Percentiles rank a stretch among this genome's conserved stretches.
Conservation (phyloP, 2,797 vertebrate species). For the Chloroceryle inda region DNA sequence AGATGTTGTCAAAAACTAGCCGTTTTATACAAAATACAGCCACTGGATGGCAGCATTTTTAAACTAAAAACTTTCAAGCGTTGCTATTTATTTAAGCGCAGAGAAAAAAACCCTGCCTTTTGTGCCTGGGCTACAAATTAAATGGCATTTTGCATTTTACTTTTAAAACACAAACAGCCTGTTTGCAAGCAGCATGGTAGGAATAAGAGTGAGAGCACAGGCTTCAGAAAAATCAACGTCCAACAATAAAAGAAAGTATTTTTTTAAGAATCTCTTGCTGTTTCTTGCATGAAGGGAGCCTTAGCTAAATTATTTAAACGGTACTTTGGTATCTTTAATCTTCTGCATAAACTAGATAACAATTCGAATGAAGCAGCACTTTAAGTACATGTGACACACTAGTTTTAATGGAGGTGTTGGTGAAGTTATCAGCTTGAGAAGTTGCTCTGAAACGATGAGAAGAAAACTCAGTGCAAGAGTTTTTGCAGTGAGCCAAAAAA, state of each 20-base stretch:
- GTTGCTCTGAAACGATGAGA: not conserved
- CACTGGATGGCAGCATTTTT: conserved; percentile 83
- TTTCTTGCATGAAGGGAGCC: not conserved
- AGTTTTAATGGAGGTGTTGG: not conserved
- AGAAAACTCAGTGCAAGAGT: not conserved
- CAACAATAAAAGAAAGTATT: conserved; percentile 55
- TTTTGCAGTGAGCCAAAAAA: too few species aligned
- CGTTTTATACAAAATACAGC: not conserved
- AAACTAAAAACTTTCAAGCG: conserved; percentile 56
- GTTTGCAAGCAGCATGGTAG: conserved; percentile 36
- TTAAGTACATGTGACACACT: not conserved
- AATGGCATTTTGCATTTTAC: conserved; percentile 59
- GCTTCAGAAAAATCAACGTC: conserved; percentile 38
- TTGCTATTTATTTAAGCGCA: not conserved
- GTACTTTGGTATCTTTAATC: conserved; percentile 43
- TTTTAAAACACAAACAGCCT: conserved; percentile 32
- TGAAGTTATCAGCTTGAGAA: conserved; percentile 8
- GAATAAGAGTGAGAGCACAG: conserved; percentile 26
- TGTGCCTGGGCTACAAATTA: conserved; percentile 18
- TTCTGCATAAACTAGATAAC: conserved; percentile 36
- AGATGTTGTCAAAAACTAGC: not conserved
- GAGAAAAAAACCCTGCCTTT: conserved; percentile 7
- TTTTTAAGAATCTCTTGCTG: conserved; percentile 41
- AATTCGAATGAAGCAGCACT: conserved; percentile 22
- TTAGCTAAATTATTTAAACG: conserved; percentile 40